phyloP scores from a whole-genome alignment of 2,888 invertebrate species.

The Aleiodes testaceus region DNA sequence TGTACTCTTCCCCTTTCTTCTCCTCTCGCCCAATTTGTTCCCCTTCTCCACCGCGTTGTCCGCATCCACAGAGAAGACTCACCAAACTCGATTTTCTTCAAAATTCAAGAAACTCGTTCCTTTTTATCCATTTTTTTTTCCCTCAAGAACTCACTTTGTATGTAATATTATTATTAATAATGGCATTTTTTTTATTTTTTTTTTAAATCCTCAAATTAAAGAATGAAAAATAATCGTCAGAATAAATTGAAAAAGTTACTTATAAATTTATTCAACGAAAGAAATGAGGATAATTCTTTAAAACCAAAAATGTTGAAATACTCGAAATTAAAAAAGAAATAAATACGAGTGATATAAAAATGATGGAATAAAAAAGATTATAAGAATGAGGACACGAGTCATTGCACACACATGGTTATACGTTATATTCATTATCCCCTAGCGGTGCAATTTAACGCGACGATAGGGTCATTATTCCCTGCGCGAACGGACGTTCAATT shows the following conservation, averaged over 20 bases:
- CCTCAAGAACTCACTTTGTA: background rate
- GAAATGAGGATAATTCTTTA: background rate
- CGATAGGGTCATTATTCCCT: conserved; percentile 53
- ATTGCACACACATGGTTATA: conserved; percentile 1
- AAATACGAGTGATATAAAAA: background rate
- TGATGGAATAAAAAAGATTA: background rate
- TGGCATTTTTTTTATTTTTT: conserved; percentile 10
- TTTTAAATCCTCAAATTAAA: no score
- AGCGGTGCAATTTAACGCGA: conserved; percentile 23
- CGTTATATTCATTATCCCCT: conserved; percentile 21
- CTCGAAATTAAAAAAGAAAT: background rate
- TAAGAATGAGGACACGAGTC: conserved; percentile 29
- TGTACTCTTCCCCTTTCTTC: no score
- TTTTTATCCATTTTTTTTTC: background rate
- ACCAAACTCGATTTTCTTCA: conserved; percentile 15
- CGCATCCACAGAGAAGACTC: background rate
- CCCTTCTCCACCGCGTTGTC: conserved; percentile 1
- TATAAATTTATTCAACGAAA: no score
- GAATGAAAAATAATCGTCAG: no score
- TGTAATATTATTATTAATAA: conserved; percentile 12
- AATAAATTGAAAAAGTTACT: no score
- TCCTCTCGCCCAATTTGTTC: conserved; percentile 14
- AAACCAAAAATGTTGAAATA: background rate
- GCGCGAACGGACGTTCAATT: conserved; percentile 58
- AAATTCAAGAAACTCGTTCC: conserved; percentile 17